phyloP scores from a whole-genome alignment of 2,113 vertebrate genomes.

The Corythornis vintsioides region DNA sequence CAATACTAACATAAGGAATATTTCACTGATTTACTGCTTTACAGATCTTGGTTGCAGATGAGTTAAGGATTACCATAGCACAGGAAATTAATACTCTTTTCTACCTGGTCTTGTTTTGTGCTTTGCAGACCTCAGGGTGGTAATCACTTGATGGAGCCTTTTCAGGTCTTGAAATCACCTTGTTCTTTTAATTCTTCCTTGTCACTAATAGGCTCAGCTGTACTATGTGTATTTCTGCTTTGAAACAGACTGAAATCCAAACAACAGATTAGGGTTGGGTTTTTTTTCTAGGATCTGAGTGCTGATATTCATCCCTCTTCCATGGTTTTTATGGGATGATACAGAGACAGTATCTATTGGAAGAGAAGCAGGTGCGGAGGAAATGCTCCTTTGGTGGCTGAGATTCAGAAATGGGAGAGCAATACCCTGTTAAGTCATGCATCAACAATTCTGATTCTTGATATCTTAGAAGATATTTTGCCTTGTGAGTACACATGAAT shows the following conservation, averaged over 20 bases:
- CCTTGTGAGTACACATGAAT: background rate
- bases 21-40: background rate
- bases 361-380: background rate
- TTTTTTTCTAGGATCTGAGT: background rate
- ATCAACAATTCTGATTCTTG: background rate
- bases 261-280: background rate
- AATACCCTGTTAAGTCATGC: background rate
- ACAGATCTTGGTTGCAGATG: background rate
- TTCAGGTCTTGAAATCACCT: background rate
- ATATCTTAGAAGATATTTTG: background rate
- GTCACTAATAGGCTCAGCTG: background rate
- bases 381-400: background rate
- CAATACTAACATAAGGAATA: background rate
- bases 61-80: background rate
- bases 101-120: background rate
- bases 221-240: background rate
- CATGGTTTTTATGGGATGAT: background rate
- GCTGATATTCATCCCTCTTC: background rate
- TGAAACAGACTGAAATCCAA: background rate
- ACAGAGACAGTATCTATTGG: accelerated
- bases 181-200: background rate
- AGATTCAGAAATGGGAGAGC: background rate
- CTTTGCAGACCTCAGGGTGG: background rate
- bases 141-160: background rate
- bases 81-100: background rate